These are phyloP conservation scores for Fistularia commersonii DNA, from an alignment of 2,797 vertebrate genomes.

Conservation along the genomic window DNA sequence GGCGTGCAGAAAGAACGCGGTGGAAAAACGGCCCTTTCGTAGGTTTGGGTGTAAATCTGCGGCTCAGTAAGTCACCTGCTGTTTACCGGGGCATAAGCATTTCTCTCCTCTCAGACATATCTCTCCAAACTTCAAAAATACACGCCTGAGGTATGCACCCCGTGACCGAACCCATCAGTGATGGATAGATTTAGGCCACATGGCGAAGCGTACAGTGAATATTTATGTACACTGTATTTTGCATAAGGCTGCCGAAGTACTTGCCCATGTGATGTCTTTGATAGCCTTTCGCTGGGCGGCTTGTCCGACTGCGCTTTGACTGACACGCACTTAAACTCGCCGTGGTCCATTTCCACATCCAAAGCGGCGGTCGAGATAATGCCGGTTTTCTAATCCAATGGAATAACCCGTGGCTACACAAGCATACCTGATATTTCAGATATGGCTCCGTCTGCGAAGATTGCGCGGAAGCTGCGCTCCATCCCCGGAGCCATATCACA, in stretches of 20 bases:
- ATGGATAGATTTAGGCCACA: constrained; percentile 10
- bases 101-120: neutral
- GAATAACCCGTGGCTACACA: constrained; percentile 61
- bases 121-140: constrained; percentile 6
- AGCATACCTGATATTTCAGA: constrained; percentile 68
- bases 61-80: constrained; percentile 7
- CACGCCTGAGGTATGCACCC: neutral
- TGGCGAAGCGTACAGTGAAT: constrained; percentile 8
- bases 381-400: constrained; percentile 57
- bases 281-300: constrained; percentile 37
- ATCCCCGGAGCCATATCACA: constrained; percentile 88
- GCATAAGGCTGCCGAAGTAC: constrained; percentile 6
- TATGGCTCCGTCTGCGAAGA: constrained; percentile 49
- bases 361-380: constrained; percentile 52
- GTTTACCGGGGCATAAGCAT: constrained; percentile 10
- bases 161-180: constrained; percentile 5
- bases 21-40: constrained; percentile 14
- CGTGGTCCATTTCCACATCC: constrained; percentile 49
- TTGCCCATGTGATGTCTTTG: constrained; percentile 17
- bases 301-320: constrained; percentile 35
- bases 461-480: constrained; percentile 53
- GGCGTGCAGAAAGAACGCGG: neutral
- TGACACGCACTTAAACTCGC: constrained; percentile 44
- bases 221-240: constrained; percentile 21
- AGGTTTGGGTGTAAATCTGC: constrained; percentile 25